A percentile compares a stretch with the other conserved stretches of the same genome.
phyloP scores from a whole-genome alignment of 2,113 vertebrate species.

The Channa maculata region DNA sequence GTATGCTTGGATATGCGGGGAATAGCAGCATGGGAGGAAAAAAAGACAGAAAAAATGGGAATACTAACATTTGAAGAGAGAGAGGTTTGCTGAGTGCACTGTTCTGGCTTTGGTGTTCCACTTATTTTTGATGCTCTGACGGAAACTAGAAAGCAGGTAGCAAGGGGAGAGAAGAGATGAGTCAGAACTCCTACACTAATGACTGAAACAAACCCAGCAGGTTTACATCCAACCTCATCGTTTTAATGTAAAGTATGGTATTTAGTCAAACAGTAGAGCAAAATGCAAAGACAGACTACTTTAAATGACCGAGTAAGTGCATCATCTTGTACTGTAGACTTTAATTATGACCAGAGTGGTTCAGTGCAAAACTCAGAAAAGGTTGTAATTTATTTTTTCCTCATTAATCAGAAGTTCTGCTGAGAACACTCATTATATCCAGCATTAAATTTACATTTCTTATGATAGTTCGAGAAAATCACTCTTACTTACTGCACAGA shows the following conservation, averaged over 20 bases:
- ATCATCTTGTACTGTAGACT: conserved; percentile 3
- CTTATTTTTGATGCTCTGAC: conserved; percentile 69
- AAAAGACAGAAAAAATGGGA: conserved; percentile 20
- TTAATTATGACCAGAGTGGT: neutral
- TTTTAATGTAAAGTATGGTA: conserved; percentile 38
- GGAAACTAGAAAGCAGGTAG: conserved; percentile 57
- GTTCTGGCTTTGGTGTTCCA: conserved; percentile 58
- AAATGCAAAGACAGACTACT: neutral
- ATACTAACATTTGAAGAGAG: conserved; percentile 63
- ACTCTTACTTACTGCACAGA: conserved; percentile 26
- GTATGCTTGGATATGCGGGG: conserved; percentile 57
- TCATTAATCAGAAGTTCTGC: conserved; percentile 21
- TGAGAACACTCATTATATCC: conserved; percentile 1
- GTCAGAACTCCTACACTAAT: conserved; percentile 71
- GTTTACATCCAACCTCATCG: conserved; percentile 33
- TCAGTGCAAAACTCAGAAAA: conserved; percentile 13
- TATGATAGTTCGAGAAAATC: conserved; percentile 27
- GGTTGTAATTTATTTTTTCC: neutral
- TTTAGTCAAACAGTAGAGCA: conserved; percentile 9
- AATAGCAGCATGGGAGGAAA: conserved; percentile 39
- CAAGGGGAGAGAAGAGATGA: conserved; percentile 59
- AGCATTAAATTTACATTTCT: conserved; percentile 31
- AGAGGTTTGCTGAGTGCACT: conserved; percentile 65
- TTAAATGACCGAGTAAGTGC: conserved; percentile 20
- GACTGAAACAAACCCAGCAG: conserved; percentile 42